Evolutionary conservation across 1,140 invertebrate species (phyloP).

Genomic region (Schlechtendalia chinensis): DNA sequence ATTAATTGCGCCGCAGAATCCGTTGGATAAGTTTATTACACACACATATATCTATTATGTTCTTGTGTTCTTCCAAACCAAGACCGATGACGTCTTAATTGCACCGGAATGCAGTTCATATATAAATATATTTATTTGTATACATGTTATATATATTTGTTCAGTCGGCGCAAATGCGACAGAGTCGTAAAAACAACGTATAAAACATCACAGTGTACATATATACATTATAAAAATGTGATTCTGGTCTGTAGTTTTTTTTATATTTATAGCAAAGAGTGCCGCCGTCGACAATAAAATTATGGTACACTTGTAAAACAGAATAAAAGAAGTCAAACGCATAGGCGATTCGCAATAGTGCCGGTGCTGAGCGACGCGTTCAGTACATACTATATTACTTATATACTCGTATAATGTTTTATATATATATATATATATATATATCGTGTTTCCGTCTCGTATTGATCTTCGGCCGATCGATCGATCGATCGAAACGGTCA

Average conservation of each 20-base stretch:
- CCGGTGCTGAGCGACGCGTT: background rate
- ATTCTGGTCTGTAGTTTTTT: background rate
- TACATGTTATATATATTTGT: background rate
- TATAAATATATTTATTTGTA: no score
- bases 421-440: no score
- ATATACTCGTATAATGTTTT: no score
- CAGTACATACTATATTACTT: no score
- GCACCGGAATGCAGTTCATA: slow-evolving; percentile 33
- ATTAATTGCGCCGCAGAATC: slow-evolving; percentile 25
- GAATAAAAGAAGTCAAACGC: background rate
- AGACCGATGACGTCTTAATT: slow-evolving; percentile 46
- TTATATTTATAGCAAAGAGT: slow-evolving; percentile 10
- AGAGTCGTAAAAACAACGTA: background rate
- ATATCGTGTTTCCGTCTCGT: background rate
- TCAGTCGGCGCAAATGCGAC: background rate
- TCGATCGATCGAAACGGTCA: background rate
- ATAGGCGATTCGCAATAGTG: background rate
- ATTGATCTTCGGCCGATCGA: background rate
- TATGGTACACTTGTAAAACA: background rate
- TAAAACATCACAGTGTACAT: background rate
- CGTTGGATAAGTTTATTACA: slow-evolving; percentile 13
- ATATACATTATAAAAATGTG: background rate
- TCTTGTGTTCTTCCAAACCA: slow-evolving; percentile 9
- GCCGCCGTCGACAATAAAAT: slow-evolving; percentile 2
- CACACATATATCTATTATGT: background rate